Evolutionary conservation across 2,888 invertebrate genomes (phyloP), one percentile per base, ranked within the genome.

Genomic region (Tetragonisca angustula): DNA sequence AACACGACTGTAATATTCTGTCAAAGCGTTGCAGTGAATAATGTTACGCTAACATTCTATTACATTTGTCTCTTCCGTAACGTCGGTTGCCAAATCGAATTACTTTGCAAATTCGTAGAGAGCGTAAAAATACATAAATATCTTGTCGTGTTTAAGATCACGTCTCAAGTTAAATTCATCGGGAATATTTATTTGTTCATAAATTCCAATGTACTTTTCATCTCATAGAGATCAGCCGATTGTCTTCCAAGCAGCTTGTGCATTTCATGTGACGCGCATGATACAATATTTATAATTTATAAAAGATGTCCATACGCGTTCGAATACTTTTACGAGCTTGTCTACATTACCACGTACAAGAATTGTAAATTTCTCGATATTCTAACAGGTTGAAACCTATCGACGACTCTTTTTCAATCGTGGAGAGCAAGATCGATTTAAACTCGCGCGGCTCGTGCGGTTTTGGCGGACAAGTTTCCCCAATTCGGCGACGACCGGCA

Each of bases 381-480:
- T n/a, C 9, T 50, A 24, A 62, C 2, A 13, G 6, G 4, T 50
- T 4, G 4, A n/a, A 61, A 27, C 1, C 11, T 50, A 27, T 43
- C 5, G 5, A 6, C 21, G 3, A 15, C 13, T 3, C 21, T 50
- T 3, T 17, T 50, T 32, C 32, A 5, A 24, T 19, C 19, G 24
- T 15, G 13, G 36, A n/a, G 36, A 65, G 1, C 11, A 74, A 65
- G 36, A 74, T 52, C 74, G n/a, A 74, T 36, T 13, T 17, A 65
- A 27, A 61, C 59, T 65, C 19, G 6, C 21, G 62, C 50, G n/a
- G 49, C 71, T 65, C 15, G 4, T 21, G 54, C 43, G 43, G 27
- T 56, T 67, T 56, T 43, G 43, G 17, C 19, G 56, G 9, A 32
- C 54, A 62, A 69, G 59, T 69, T 76, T 69, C 69, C 69, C 50